Evolutionary conservation across 2,113 vertebrate genomes (phyloP).

Genomic region (Alosa alosa): DNA sequence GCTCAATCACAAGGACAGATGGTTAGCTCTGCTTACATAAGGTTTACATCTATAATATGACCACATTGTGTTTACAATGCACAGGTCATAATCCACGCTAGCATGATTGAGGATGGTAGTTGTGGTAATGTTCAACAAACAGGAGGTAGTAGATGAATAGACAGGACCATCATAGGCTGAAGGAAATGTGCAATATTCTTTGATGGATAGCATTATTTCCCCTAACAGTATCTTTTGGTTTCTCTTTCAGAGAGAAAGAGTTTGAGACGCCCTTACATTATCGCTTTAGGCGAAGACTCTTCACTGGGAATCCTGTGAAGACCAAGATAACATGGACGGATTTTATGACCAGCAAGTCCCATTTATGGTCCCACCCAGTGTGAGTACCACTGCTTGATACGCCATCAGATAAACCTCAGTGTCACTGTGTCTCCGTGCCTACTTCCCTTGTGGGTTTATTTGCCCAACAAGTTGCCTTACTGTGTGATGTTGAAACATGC

Average conservation of each 20-base stretch:
- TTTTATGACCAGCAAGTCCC: conserved; percentile 98
- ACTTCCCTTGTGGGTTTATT: neutral
- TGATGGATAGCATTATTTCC: neutral
- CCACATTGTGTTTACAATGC: conserved; percentile 46
- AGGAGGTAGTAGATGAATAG: neutral
- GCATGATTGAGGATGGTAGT: conserved; percentile 19
- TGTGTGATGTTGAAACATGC: conserved; percentile 17
- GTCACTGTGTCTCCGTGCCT: neutral
- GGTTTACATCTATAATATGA: conserved; percentile 42
- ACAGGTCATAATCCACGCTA: conserved; percentile 10
- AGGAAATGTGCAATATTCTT: conserved; percentile 2
- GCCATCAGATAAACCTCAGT: neutral
- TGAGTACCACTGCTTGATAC: conserved; percentile 67
- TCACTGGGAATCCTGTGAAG: conserved; percentile 46
- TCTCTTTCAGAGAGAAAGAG: conserved; percentile 46
- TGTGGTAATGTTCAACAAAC: conserved; percentile 42
- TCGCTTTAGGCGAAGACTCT: conserved; percentile 62
- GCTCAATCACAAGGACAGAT: conserved; percentile 46
- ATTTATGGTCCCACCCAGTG: conserved; percentile 86
- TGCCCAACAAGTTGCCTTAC: neutral
- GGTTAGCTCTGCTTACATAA: conserved; percentile 61
- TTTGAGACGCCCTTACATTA: conserved; percentile 29
- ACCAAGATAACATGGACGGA: conserved; percentile 83
- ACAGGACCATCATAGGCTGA: conserved; percentile 16
- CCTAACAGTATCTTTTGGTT: conserved; percentile 29